Conservation (phyloP, 2,888 invertebrate species). For the Acanthococcus lagerstroemiae region DNA sequence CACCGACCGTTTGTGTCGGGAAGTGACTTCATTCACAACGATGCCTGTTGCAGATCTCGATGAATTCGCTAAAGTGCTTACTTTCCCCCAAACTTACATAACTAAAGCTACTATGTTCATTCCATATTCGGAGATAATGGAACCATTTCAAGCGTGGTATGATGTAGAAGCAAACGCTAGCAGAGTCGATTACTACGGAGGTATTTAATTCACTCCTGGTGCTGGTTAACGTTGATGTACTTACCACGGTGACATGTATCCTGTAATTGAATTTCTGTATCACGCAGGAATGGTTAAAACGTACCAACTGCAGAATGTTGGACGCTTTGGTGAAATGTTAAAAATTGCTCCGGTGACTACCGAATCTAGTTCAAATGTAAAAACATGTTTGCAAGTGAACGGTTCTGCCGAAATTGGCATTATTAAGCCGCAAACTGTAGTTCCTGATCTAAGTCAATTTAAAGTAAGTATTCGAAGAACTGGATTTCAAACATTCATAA, state of each 20-base stretch:
- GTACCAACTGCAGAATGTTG: slow-evolving; percentile 59
- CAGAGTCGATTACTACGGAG: slow-evolving; percentile 89
- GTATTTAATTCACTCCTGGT: slow-evolving; percentile 41
- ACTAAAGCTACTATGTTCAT: slow-evolving; percentile 62
- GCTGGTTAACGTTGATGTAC: no score
- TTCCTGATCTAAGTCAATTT: slow-evolving; percentile 73
- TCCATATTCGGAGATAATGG: slow-evolving; percentile 86
- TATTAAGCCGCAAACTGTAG: slow-evolving; percentile 61
- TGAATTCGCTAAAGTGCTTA: no score
- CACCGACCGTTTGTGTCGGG: no score
- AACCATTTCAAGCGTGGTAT: slow-evolving; percentile 84
- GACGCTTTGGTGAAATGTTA: slow-evolving; percentile 58
- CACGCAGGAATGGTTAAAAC: slow-evolving; percentile 72
- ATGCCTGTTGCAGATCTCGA: no score
- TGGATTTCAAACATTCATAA: slow-evolving; percentile 4
- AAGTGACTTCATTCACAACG: no score
- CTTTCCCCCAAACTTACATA: slow-evolving; percentile 9
- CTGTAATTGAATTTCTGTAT: neutral
- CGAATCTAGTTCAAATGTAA: slow-evolving; percentile 56
- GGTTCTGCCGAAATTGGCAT: slow-evolving; percentile 51
- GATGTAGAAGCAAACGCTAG: slow-evolving; percentile 65
- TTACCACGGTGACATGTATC: neutral
- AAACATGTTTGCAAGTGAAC: slow-evolving; percentile 74
- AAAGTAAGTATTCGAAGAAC: slow-evolving; percentile 45
- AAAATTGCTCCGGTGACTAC: slow-evolving; percentile 83